Conservation (phyloP, 2,888 invertebrate species). For the Hypomecis atomaria region DNA sequence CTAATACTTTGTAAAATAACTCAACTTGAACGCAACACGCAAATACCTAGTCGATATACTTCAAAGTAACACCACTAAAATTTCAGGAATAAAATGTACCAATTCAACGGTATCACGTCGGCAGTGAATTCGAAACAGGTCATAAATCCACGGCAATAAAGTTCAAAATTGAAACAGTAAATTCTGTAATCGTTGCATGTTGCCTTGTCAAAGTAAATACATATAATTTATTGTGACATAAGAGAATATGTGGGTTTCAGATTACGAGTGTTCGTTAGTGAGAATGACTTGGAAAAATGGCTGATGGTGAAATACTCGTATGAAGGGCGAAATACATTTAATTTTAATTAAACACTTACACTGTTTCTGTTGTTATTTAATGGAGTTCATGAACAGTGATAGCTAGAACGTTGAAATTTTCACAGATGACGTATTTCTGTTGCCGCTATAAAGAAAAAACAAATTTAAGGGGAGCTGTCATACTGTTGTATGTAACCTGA, state of each 20-base stretch:
- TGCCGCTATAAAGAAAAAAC: too few species aligned
- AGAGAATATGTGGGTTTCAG: slow-evolving; percentile 39
- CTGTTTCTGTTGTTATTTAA: neutral
- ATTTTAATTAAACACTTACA: neutral
- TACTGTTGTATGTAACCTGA: too few species aligned
- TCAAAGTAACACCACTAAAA: slow-evolving; percentile 39
- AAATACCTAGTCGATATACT: slow-evolving; percentile 25
- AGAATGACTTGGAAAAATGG: slow-evolving; percentile 39
- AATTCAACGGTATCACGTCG: slow-evolving; percentile 57
- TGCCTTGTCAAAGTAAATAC: slow-evolving; percentile 44
- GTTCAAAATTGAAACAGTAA: slow-evolving; percentile 66
- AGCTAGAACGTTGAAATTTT: too few species aligned
- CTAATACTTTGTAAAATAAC: neutral
- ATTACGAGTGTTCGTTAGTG: slow-evolving; percentile 36
- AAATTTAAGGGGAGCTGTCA: too few species aligned
- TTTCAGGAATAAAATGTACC: slow-evolving; percentile 39
- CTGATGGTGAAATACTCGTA: slow-evolving; percentile 29
- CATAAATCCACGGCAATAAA: slow-evolving; percentile 57
- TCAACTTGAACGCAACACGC: slow-evolving; percentile 27
- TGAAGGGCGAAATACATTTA: slow-evolving; percentile 22
- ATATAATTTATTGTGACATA: slow-evolving; percentile 53
- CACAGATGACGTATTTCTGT: too few species aligned
- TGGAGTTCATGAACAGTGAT: too few species aligned
- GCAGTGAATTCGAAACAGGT: slow-evolving; percentile 56
- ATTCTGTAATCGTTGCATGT: slow-evolving; percentile 46